Conservation (phyloP, 1,140 invertebrate species). For the Cataglyphis hispanica region DNA sequence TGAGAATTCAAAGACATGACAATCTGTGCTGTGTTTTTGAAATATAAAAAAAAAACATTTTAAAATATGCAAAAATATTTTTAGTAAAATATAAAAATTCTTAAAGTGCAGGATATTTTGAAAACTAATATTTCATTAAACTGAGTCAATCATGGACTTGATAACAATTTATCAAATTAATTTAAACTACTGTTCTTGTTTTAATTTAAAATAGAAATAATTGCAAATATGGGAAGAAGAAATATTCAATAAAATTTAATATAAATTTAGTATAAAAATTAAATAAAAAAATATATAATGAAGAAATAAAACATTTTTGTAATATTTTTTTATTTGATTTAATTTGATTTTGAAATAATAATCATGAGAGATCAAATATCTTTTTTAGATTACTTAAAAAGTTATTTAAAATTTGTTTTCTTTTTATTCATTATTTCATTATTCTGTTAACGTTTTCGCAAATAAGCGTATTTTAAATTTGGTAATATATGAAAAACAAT, state of each 20-base stretch:
- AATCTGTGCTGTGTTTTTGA: neutral
- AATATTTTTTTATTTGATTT: neutral
- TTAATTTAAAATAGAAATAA: neutral
- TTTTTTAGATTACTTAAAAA: neutral
- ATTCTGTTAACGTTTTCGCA: neutral
- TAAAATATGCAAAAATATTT: neutral
- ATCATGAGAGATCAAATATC: too few relatives aligned
- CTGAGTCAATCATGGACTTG: neutral
- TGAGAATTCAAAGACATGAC: neutral
- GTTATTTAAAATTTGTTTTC: neutral
- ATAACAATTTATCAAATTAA: slow-evolving; percentile 14
- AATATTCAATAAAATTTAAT: too few relatives aligned
- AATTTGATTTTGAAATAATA: neutral
- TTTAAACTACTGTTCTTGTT: neutral
- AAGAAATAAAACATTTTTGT: neutral
- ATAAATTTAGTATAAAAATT: neutral
- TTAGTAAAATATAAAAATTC: neutral
- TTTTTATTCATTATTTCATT: neutral
- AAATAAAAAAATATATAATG: neutral
- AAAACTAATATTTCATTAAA: neutral
- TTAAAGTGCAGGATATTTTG: neutral
- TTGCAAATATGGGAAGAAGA: neutral
- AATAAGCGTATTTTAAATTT: neutral
- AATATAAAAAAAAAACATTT: neutral
- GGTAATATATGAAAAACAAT: neutral